A percentile compares a stretch with the other conserved stretches of the same genome.
These are phyloP conservation scores for Cichladusa arquata DNA, from an alignment of 2,113 vertebrate genomes.

Conservation along the genomic window DNA sequence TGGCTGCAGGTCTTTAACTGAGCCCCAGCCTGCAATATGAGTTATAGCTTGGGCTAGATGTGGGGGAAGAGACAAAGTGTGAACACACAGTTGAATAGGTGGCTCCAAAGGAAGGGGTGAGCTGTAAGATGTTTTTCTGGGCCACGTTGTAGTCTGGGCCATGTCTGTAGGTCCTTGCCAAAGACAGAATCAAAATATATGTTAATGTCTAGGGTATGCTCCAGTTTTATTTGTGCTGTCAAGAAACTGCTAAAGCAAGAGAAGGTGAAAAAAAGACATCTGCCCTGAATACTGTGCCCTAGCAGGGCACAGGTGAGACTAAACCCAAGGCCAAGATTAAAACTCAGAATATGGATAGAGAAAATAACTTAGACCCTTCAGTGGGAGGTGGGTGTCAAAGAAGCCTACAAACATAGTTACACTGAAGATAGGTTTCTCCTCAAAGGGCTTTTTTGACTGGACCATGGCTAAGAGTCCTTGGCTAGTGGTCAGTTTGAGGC, in stretches of 20 bases:
- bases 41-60: not conserved
- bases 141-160: not conserved
- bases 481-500: not conserved
- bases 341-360: not conserved
- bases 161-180: not conserved
- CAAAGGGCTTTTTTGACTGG: not conserved
- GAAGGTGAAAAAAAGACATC: not conserved
- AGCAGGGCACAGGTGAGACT: not conserved
- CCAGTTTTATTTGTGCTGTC: not conserved
- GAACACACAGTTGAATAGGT: not conserved
- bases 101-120: not conserved
- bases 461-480: not conserved
- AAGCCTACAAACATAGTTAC: not conserved
- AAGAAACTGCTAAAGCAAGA: not conserved
- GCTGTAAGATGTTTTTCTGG: not conserved
- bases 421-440: not conserved
- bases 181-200: not conserved
- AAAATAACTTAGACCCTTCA: not conserved
- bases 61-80: not conserved
- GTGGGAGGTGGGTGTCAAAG: not conserved
- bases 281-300: not conserved
- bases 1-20: not conserved
- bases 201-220: not conserved
- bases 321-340: not conserved
- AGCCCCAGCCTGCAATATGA: not conserved